Conservation (phyloP, 2,113 vertebrate species). For the Misgurnus anguillicaudatus region DNA sequence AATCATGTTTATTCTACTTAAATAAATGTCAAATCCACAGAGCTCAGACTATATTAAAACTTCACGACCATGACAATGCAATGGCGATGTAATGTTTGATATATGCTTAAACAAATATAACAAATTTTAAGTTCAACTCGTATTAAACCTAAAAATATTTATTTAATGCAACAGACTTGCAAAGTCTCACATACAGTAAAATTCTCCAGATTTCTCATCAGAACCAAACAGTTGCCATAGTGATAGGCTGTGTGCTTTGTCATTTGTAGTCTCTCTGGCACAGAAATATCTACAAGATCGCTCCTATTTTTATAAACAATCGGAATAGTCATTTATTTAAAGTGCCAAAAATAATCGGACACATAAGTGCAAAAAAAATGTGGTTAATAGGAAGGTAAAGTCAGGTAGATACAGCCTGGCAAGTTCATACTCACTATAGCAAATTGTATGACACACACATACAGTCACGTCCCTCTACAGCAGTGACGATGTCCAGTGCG, state of each 20-base stretch:
- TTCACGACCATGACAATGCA: no score
- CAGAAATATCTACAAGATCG: background rate
- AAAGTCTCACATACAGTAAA: background rate
- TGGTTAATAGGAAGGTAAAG: background rate
- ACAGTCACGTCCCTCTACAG: constrained; percentile 1
- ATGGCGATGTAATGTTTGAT: background rate
- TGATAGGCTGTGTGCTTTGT: constrained; percentile 53
- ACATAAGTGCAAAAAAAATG: background rate
- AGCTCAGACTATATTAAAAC: no score
- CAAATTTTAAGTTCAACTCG: no score
- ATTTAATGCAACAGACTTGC: background rate
- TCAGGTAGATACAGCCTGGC: background rate
- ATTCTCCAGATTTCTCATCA: background rate
- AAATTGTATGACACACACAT: background rate
- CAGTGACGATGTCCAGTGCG: background rate
- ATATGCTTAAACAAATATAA: background rate
- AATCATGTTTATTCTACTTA: no score
- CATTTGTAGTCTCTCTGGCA: constrained; percentile 30
- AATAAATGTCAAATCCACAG: no score
- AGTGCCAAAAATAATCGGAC: background rate
- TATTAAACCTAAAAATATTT: background rate
- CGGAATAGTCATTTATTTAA: background rate
- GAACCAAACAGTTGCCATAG: constrained; percentile 60
- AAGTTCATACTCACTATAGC: background rate
- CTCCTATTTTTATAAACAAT: background rate